Evolutionary conservation across 2,797 vertebrate species (phyloP), one percentile per base, ranked within the genome.

Genomic region (Iguana delicatissima): DNA sequence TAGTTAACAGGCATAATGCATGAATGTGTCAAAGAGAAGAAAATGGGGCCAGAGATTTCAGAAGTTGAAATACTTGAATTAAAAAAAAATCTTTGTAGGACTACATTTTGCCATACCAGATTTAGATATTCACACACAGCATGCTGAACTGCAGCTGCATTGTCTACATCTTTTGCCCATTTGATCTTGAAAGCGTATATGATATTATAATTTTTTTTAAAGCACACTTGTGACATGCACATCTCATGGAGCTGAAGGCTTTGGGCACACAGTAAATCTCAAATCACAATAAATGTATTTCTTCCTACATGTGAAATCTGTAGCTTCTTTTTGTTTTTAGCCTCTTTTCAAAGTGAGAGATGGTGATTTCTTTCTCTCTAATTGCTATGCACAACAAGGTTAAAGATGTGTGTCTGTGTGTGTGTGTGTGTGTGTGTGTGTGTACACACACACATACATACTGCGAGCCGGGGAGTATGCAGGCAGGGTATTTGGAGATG

Each of bases 1-100:
- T 1, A 86, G 93, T 96, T 91, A 95, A 96, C 95, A 95, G 96
- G 93, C 93, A 82, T 35, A 26, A 81, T 96, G 91, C 96, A 95
- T 96, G 96, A 95, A 94, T 93, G 94, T 94, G 95, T 95, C 96
- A 96, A 87, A 96, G 94, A 91, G 80, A 93, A 94, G 85, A 92
- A 96, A 95, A 94, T n/a, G 86, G 77, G 89, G 83, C 85, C 94
- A 94, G 91, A 90, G 90, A 92, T 94, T 95, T 96, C 94, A 94
- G 94, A 93, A 94, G 90, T 87, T 84, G 73, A 94, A 95, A 95
- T 94, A 18, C 73, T 84, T 84, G 26, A 57, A 59, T 57, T 52
- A 0, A 74, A 93, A 77, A 91, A 90, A 89, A 67, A 89, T 94
- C 91, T 62, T 89, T 73, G 76, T 85, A 84, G 6, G 46, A 76